A percentile compares a stretch with the other conserved stretches of the same genome.
Conservation (phyloP, 2,888 invertebrate species). For the Gerosis bhagava region DNA sequence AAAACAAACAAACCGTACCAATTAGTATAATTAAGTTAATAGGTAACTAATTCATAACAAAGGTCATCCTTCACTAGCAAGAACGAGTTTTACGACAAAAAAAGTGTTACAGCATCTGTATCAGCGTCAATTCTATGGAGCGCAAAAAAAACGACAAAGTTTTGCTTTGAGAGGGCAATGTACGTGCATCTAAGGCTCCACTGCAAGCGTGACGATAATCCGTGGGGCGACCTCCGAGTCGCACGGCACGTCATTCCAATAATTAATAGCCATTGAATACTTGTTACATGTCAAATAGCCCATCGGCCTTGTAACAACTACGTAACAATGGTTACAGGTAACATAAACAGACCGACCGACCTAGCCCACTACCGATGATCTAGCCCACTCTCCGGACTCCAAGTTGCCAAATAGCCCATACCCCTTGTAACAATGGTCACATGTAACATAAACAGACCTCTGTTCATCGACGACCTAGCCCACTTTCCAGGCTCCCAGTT, state of each 20-base stretch:
- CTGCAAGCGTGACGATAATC: slow-evolving; percentile 13
- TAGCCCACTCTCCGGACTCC: slow-evolving; percentile 2
- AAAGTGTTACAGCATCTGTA: slow-evolving; percentile 10
- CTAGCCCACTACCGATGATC: slow-evolving; percentile 21
- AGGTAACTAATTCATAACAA: neutral
- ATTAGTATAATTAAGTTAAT: neutral
- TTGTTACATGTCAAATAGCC: slow-evolving; percentile 45
- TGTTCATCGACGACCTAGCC: slow-evolving; percentile 25
- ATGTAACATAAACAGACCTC: slow-evolving; percentile 20
- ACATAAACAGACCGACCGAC: slow-evolving; percentile 10
- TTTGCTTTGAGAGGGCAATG: slow-evolving; percentile 7
- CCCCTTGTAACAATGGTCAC: slow-evolving; percentile 50
- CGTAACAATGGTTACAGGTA: slow-evolving; percentile 41
- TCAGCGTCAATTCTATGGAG: neutral
- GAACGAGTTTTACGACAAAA: neutral
- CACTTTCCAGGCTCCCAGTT: neutral
- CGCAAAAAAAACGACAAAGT: slow-evolving; percentile 3
- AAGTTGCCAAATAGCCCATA: slow-evolving; percentile 37
- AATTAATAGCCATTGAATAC: slow-evolving; percentile 44
- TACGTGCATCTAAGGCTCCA: slow-evolving; percentile 8
- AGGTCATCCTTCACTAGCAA: neutral
- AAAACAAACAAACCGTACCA: too few species aligned
- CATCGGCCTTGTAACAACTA: slow-evolving; percentile 47
- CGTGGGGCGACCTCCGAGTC: slow-evolving; percentile 14
- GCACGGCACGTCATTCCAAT: slow-evolving; percentile 32